Evolutionary conservation across 1,140 invertebrate species (phyloP), one percentile per base, ranked within the genome.

Genomic region (Chionoecetes opilio): DNA sequence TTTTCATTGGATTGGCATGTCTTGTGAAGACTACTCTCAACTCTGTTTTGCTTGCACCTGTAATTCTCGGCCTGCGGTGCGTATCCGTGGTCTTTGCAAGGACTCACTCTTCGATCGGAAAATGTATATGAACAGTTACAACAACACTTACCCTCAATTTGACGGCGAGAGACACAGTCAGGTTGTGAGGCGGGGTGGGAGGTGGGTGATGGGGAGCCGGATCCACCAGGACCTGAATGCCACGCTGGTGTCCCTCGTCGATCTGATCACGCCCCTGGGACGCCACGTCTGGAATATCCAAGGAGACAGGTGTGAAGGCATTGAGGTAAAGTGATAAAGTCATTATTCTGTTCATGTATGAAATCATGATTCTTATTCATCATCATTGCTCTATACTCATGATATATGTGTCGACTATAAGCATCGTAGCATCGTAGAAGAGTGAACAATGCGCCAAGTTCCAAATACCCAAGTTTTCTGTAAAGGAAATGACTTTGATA

Each of bases 221-320:
- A 0, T 75, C 11, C 2, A 53, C 82, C 14, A 46, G 82, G 82
- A 34, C 3, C 38, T 93, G 92, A 38, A 17, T 9, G 82, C 31
- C 14, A 46, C 75, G 9, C 75, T 93, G 92, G 0, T 6, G 32
- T 46, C 46, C 37, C 38, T n/a, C 21, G 11, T 9, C 11, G n/a
- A 26, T 6, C 37, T 17, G 2, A 38, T 85, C 9, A 85, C 41
- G 32, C 92, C 92, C 21, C 35, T 93, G n/a, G 92, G 92, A 14
- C 37, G 84, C 37, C 92, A 93, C 37, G 9, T 11, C n/a, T 93
- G 92, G 92, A n/a, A 26, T 2, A 41, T 93, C 92, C 32, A 26
- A 6, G 92, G 92, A 5, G 92, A 93, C 82, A 41, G 46, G 37
- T 93, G 92, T 34, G 9, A 21, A 8, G 35, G 14, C 9, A 86